Conservation (phyloP, 2,797 vertebrate genomes). For the Eremophila alpestris region DNA sequence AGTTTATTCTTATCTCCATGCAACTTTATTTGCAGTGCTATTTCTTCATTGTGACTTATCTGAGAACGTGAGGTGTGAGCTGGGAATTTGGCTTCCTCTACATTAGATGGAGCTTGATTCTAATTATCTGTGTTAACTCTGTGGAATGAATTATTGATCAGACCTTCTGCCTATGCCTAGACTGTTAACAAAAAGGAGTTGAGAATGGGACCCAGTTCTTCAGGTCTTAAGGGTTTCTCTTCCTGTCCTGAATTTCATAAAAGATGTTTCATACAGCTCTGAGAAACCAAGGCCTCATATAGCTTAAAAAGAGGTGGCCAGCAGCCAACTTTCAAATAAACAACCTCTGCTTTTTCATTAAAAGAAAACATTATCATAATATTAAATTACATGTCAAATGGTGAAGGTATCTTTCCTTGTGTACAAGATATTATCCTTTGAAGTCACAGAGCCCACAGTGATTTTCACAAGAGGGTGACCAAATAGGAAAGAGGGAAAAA, state of each 20-base stretch:
- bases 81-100: background rate
- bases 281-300: background rate
- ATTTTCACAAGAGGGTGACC: slow-evolving; percentile 19
- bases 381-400: slow-evolving; percentile 58
- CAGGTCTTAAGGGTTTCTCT: background rate
- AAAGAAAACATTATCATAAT: slow-evolving; percentile 63
- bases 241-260: background rate
- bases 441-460: slow-evolving; percentile 2
- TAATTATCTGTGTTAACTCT: background rate
- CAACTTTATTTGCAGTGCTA: background rate
- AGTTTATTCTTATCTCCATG: background rate
- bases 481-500: background rate
- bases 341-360: slow-evolving; percentile 35
- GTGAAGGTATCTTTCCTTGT: slow-evolving; percentile 36
- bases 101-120: background rate
- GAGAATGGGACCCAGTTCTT: background rate
- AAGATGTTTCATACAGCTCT: background rate
- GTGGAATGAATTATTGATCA: background rate
- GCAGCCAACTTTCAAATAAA: slow-evolving; percentile 60
- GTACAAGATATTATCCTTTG: slow-evolving; percentile 26
- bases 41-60: background rate
- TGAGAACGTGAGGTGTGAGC: background rate
- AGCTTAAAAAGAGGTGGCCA: slow-evolving; percentile 28
- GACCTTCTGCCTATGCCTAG: background rate
- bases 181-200: background rate